These are phyloP conservation scores for Ormyrus thymus DNA, from an alignment of 2,888 invertebrate species.

Conservation along the genomic window DNA sequence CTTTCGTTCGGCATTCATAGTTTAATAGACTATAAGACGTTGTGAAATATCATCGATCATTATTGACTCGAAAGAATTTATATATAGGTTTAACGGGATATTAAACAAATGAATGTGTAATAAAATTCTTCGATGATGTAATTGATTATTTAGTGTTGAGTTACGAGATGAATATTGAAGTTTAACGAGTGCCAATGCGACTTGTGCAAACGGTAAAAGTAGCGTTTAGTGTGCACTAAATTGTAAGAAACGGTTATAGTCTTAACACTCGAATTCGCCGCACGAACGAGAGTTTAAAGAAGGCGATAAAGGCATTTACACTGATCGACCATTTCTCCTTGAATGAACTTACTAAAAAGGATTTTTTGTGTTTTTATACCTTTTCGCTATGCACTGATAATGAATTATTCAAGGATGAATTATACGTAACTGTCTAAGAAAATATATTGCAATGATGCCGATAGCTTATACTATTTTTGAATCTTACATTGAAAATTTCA, in stretches of 20 bases:
- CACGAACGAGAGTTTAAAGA: not conserved
- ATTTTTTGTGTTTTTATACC: slow-evolving; percentile 44
- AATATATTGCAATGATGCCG: slow-evolving; percentile 38
- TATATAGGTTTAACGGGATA: not conserved
- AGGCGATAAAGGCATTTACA: slow-evolving; percentile 6
- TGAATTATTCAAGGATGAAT: slow-evolving; percentile 48
- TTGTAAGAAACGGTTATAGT: too few species aligned
- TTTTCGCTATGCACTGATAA: not conserved
- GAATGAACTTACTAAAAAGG: slow-evolving; percentile 15
- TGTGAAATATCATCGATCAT: too few species aligned
- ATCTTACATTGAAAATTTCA: slow-evolving; percentile 33
- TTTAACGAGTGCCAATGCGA: too few species aligned
- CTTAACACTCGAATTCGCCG: too few species aligned
- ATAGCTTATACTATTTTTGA: slow-evolving; percentile 34
- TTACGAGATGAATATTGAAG: too few species aligned
- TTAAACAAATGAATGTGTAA: not conserved
- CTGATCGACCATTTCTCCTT: slow-evolving; percentile 25
- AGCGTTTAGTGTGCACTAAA: too few species aligned
- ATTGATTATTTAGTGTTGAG: too few species aligned
- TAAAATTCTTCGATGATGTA: too few species aligned
- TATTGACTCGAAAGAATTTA: too few species aligned
- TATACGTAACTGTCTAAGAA: slow-evolving; percentile 34
- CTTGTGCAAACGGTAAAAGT: too few species aligned
- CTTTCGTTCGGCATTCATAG: too few species aligned
- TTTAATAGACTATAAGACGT: too few species aligned